Percentiles rank a stretch among this genome's conserved stretches.
Evolutionary conservation across 1,140 invertebrate genomes (phyloP).

Genomic region (Leptoteleia sp.): DNA sequence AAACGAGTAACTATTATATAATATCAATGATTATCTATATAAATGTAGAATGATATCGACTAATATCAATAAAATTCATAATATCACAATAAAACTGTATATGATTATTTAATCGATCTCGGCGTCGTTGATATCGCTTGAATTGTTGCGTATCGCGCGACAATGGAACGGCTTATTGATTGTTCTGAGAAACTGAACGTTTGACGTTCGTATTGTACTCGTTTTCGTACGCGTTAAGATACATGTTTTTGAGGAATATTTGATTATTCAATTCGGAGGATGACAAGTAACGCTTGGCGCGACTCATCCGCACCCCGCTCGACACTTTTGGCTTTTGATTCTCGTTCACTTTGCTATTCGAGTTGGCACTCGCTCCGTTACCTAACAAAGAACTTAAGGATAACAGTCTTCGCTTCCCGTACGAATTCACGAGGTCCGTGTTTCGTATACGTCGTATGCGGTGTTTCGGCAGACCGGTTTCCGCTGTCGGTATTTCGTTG

Average conservation of each 20-base stretch:
- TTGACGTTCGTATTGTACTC: slow-evolving; percentile 79
- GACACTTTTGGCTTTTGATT: slow-evolving; percentile 67
- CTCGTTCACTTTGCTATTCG: slow-evolving; percentile 35
- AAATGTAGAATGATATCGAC: slow-evolving; percentile 78
- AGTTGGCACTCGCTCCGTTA: slow-evolving; percentile 32
- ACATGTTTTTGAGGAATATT: slow-evolving; percentile 79
- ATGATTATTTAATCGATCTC: slow-evolving; percentile 75
- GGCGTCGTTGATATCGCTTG: slow-evolving; percentile 71
- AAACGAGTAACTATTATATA: slow-evolving; percentile 79
- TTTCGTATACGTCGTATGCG: slow-evolving; percentile 78
- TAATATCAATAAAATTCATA: slow-evolving; percentile 80
- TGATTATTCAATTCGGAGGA: slow-evolving; percentile 77
- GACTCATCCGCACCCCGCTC: slow-evolving; percentile 72
- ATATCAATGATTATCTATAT: slow-evolving; percentile 79
- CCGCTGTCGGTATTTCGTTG: slow-evolving; percentile 75
- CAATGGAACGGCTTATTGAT: slow-evolving; percentile 69
- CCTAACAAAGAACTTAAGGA: slow-evolving; percentile 66
- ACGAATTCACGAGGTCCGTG: slow-evolving; percentile 65
- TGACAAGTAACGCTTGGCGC: slow-evolving; percentile 74
- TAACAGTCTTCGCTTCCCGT: slow-evolving; percentile 73
- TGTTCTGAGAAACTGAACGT: slow-evolving; percentile 74
- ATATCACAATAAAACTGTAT: slow-evolving; percentile 79
- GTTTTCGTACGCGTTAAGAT: slow-evolving; percentile 77
- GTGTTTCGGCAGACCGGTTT: slow-evolving; percentile 74
- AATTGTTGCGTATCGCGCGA: slow-evolving; percentile 59